Conservation (phyloP, 2,113 vertebrate genomes). For the Recurvirostra avosetta region DNA sequence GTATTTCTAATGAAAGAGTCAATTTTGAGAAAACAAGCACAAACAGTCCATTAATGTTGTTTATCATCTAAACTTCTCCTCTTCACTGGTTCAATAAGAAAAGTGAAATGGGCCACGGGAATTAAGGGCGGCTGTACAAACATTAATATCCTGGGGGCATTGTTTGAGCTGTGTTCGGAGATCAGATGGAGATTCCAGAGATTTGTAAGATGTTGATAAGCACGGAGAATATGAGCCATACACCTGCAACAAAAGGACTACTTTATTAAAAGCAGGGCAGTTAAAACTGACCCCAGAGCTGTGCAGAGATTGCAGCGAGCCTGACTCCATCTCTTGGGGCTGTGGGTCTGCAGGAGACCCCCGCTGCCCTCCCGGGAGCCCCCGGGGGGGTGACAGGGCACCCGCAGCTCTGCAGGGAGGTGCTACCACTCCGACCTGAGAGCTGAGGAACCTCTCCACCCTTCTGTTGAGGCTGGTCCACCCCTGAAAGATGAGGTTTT, state of each 20-base stretch:
- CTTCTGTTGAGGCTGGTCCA: background rate
- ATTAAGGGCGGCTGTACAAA: background rate
- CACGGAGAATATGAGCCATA: background rate
- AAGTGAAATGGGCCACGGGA: background rate
- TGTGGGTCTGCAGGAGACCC: background rate
- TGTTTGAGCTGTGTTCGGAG: background rate
- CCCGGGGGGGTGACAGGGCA: background rate
- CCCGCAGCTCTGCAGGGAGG: background rate
- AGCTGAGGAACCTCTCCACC: background rate
- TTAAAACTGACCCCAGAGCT: background rate
- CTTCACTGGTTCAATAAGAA: background rate
- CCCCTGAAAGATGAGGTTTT: background rate
- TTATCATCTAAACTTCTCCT: slow-evolving; percentile 9
- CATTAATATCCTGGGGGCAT: slow-evolving; percentile 38
- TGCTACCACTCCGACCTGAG: rapidly evolving
- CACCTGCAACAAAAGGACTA: background rate
- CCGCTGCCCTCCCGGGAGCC: background rate
- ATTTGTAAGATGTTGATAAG: background rate
- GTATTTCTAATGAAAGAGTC: background rate
- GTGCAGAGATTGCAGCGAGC: background rate
- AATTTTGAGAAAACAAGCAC: background rate
- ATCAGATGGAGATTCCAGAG: background rate
- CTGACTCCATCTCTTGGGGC: rapidly evolving
- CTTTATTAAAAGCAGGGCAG: background rate
- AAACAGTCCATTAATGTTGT: background rate